Evolutionary conservation across 2,797 vertebrate species (phyloP).

Genomic region (Anomalospiza imberbis): DNA sequence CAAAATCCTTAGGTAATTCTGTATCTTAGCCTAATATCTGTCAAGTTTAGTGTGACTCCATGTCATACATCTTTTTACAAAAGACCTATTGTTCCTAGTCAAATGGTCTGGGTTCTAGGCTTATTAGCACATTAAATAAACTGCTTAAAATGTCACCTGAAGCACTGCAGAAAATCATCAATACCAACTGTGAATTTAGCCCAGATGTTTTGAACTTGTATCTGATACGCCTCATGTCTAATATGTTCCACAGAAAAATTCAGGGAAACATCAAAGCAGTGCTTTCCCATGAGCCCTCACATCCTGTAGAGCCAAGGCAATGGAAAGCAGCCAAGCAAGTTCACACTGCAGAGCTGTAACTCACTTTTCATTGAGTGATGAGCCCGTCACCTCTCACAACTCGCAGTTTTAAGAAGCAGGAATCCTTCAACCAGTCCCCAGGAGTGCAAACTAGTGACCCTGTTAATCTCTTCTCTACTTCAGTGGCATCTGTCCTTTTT

Average conservation of each 20-base stretch:
- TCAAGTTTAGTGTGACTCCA: neutral
- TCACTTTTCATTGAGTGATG: constrained; percentile 27
- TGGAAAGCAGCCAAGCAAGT: constrained; percentile 24
- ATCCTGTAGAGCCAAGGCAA: neutral
- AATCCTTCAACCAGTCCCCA: constrained; percentile 31
- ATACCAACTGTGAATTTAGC: neutral
- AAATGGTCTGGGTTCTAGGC: neutral
- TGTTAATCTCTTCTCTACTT: constrained; percentile 20
- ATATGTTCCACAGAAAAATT: neutral
- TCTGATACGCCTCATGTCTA: neutral
- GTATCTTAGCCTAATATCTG: neutral
- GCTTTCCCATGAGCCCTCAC: neutral
- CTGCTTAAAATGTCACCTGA: constrained; percentile 11
- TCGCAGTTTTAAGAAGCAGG: neutral
- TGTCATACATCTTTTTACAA: neutral
- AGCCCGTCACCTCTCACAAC: neutral
- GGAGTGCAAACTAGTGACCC: constrained; percentile 24
- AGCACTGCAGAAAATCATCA: constrained; percentile 15
- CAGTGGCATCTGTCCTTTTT: neutral
- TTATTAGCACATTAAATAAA: constrained; percentile 40
- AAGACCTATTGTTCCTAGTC: neutral
- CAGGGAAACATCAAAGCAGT: neutral
- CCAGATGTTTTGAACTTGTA: neutral
- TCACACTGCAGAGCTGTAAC: neutral
- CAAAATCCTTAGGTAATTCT: neutral